Percentiles rank a stretch among this genome's conserved stretches.
phyloP scores from a whole-genome alignment of 2,113 vertebrate species.

The Pleuronectes platessa region DNA sequence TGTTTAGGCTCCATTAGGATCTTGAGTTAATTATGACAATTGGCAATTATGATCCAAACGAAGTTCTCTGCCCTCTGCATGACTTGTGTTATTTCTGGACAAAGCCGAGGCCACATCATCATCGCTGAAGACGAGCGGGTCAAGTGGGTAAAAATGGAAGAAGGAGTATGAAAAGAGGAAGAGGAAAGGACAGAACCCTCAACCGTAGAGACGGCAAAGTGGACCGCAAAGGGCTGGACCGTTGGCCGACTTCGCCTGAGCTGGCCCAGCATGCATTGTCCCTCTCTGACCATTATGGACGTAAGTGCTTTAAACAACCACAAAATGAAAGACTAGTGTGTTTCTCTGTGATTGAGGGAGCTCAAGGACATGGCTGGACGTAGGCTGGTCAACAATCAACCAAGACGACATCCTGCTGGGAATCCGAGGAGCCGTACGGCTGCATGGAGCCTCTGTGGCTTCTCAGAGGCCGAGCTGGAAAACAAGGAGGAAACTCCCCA shows the following conservation, averaged over 20 bases:
- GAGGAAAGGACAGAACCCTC: conserved; percentile 39
- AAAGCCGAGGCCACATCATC: conserved; percentile 49
- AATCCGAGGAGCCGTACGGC: conserved; percentile 24
- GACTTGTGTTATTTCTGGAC: conserved; percentile 55
- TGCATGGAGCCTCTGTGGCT: conserved; percentile 38
- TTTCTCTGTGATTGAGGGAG: conserved; percentile 52
- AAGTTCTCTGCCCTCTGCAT: conserved; percentile 33
- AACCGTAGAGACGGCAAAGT: conserved; percentile 53
- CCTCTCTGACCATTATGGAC: conserved; percentile 57
- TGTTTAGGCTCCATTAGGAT: background rate
- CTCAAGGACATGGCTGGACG: conserved; percentile 52
- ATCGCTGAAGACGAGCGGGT: conserved; percentile 42
- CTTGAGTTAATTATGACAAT: background rate
- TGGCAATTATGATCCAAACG: conserved; percentile 17
- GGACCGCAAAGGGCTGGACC: conserved; percentile 33
- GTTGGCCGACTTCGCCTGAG: conserved; percentile 56
- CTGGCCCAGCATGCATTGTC: conserved; percentile 53
- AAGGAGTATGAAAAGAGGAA: conserved; percentile 24
- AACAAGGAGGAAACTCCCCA: conserved; percentile 33
- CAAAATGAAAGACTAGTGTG: conserved; percentile 58
- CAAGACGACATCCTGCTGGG: conserved; percentile 56
- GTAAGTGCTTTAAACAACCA: conserved; percentile 59
- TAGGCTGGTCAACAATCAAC: conserved; percentile 48
- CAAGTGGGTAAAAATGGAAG: conserved; percentile 41
- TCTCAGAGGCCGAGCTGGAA: conserved; percentile 26